These are phyloP conservation scores for Podocnemis expansa DNA, from an alignment of 2,113 vertebrate genomes.

Conservation along the genomic window DNA sequence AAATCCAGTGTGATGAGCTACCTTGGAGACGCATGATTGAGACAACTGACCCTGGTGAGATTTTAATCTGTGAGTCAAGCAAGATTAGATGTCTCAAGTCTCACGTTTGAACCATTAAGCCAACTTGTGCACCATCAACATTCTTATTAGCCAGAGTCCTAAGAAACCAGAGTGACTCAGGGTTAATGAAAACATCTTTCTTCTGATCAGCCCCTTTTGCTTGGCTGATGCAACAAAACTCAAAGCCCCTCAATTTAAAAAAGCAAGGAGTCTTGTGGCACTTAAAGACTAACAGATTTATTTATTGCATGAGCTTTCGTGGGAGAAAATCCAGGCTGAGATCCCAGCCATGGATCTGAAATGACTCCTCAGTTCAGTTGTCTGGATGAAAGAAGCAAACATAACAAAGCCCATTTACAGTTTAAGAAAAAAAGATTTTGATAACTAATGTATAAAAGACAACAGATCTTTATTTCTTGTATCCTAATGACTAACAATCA, in stretches of 20 bases:
- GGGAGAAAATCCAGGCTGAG: too few relatives aligned
- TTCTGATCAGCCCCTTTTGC: rapidly evolving
- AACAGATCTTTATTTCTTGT: rapidly evolving
- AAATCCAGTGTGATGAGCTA: background rate
- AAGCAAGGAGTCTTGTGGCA: too few relatives aligned
- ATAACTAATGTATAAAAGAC: rapidly evolving
- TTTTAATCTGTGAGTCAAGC: rapidly evolving
- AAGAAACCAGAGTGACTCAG: rapidly evolving
- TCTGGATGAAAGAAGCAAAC: rapidly evolving
- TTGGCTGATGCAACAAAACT: background rate
- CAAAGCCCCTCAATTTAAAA: rapidly evolving
- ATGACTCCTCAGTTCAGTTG: background rate
- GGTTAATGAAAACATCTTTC: background rate
- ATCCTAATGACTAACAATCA: background rate
- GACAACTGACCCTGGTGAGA: rapidly evolving
- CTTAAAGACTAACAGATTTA: too few relatives aligned
- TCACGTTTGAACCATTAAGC: background rate
- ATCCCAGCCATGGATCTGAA: background rate
- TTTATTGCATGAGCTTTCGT: too few relatives aligned
- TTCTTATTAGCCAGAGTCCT: background rate
- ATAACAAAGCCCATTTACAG: background rate
- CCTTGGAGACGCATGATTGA: background rate
- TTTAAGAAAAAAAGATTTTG: background rate
- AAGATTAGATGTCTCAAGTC: background rate
- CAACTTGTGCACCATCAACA: background rate